These are phyloP conservation scores for Strigamia maritima DNA, from an alignment of 2,888 invertebrate species.

Conservation along the genomic window DNA sequence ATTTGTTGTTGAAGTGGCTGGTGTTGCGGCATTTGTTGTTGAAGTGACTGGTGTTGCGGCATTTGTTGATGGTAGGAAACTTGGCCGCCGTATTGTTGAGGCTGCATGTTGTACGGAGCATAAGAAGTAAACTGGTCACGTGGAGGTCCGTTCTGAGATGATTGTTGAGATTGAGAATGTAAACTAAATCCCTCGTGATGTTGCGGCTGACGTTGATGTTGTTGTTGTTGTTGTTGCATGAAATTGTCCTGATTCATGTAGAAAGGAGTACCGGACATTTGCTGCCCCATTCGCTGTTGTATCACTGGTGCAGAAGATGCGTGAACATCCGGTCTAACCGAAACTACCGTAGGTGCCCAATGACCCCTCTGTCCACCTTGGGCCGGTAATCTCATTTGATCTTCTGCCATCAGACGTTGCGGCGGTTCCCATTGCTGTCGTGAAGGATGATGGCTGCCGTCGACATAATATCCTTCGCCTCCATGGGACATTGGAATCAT, in stretches of 20 bases:
- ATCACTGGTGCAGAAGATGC: background rate
- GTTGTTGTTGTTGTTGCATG: conserved; percentile 24
- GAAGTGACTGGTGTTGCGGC: conserved; percentile 5
- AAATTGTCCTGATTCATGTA: conserved; percentile 41
- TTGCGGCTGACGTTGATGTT: background rate
- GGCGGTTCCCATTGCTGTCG: conserved; percentile 31
- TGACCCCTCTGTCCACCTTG: conserved; percentile 8
- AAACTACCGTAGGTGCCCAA: background rate
- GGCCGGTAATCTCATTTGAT: conserved; percentile 6
- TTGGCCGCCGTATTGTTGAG: conserved; percentile 31
- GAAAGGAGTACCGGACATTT: conserved; percentile 22
- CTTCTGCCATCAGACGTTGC: conserved; percentile 22
- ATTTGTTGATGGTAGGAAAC: conserved; percentile 13
- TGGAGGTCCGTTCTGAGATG: conserved; percentile 22
- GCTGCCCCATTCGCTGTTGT: background rate
- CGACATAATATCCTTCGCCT: background rate
- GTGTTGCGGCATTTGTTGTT: background rate
- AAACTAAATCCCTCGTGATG: conserved; percentile 31
- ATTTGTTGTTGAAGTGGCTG: background rate
- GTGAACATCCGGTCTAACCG: background rate
- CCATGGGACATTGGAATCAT: conserved; percentile 31
- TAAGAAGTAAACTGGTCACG: background rate
- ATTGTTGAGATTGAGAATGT: background rate
- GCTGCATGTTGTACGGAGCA: conserved; percentile 12
- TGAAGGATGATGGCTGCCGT: background rate